Evolutionary conservation across 64 coral and sea anemone species (phyloP).

Genomic region (Anthopleura sola): DNA sequence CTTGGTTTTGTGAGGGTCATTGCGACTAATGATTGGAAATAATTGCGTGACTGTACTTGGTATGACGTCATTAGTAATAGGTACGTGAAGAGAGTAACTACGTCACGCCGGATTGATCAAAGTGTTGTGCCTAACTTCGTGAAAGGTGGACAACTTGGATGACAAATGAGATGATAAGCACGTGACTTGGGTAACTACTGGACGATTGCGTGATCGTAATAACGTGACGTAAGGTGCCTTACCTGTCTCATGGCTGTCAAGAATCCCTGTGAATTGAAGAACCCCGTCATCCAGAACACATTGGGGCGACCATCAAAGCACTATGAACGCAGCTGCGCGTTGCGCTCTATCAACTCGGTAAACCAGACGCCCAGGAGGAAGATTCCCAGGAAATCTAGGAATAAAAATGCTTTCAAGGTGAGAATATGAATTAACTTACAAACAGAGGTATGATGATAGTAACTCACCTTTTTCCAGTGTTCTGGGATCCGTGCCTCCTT

Average conservation of each 20-base stretch:
- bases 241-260: constrained; percentile 97
- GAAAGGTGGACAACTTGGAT: background rate
- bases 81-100: too few relatives aligned
- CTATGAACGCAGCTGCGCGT: constrained; percentile 83
- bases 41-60: too few relatives aligned
- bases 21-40: too few relatives aligned
- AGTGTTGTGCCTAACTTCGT: too few relatives aligned
- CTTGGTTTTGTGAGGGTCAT: too few relatives aligned
- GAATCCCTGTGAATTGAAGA: constrained; percentile 98
- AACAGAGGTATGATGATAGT: background rate
- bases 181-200: background rate
- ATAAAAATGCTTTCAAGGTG: background rate
- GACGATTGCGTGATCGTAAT: too few relatives aligned
- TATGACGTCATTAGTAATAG: too few relatives aligned
- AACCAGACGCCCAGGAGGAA: constrained; percentile 96
- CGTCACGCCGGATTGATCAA: too few relatives aligned
- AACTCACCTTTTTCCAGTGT: constrained; percentile 92
- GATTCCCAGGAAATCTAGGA: constrained; percentile 96
- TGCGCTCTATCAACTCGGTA: constrained; percentile 90
- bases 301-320: constrained; percentile 96
- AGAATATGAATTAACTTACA: background rate
- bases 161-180: background rate
- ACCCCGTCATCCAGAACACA: constrained; percentile 99
- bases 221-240: background rate
- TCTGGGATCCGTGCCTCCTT: constrained; percentile 86